Evolutionary conservation across 2,888 invertebrate species (phyloP).

Genomic region (Eristalinus sepulchralis): DNA sequence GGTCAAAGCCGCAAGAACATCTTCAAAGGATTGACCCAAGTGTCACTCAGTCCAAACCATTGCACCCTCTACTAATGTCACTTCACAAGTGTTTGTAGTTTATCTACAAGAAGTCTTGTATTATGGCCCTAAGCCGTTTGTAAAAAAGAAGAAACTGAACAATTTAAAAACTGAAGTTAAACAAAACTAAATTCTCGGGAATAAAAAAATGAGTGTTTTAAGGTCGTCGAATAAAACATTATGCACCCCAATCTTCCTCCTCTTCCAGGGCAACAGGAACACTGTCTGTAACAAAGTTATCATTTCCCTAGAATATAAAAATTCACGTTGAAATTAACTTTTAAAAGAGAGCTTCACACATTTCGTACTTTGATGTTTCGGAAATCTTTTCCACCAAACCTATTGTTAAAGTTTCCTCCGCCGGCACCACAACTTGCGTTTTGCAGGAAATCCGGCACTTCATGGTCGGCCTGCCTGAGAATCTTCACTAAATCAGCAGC

Average conservation of each 20-base stretch:
- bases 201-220: conserved; percentile 4
- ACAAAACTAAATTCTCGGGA: conserved; percentile 26
- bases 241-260: conserved; percentile 74
- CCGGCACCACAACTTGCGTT: conserved; percentile 81
- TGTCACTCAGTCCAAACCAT: not conserved
- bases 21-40: not conserved
- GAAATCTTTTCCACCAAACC: conserved; percentile 88
- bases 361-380: conserved; percentile 74
- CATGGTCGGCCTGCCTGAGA: conserved; percentile 89
- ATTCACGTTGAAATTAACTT: not conserved
- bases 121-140: not conserved
- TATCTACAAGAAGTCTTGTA: not conserved
- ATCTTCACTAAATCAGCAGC: conserved; percentile 87
- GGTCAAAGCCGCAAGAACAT: not conserved
- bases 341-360: not conserved
- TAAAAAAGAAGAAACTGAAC: not conserved
- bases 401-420: conserved; percentile 73
- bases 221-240: not conserved
- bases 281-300: conserved; percentile 62
- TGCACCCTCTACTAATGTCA: not conserved
- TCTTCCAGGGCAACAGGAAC: conserved; percentile 73
- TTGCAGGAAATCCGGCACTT: conserved; percentile 89
- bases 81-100: not conserved
- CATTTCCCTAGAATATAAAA: conserved; percentile 63
- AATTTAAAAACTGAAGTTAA: not conserved